Evolutionary conservation across 2,797 vertebrate species (phyloP).

Genomic region (Neostethus bicornis): DNA sequence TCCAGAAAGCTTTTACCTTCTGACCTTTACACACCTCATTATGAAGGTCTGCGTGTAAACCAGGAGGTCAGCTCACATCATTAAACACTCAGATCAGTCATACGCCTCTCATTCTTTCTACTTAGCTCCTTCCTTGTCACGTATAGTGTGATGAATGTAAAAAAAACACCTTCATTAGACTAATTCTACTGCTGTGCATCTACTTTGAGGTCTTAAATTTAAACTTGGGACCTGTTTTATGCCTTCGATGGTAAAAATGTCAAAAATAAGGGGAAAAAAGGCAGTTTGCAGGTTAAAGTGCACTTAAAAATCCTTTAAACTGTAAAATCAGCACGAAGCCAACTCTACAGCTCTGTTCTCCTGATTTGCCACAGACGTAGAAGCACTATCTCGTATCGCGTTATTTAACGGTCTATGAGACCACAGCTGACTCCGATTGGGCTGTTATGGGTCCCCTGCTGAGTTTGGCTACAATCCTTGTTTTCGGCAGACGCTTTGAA

Average conservation of each 20-base stretch:
- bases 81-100: conserved; percentile 52
- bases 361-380: conserved; percentile 43
- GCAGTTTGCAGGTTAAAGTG: conserved; percentile 11
- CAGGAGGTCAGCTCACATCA: conserved; percentile 52
- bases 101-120: conserved; percentile 22
- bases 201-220: background rate
- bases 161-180: background rate
- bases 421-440: conserved; percentile 70
- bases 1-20: conserved; percentile 59
- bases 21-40: conserved; percentile 74
- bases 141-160: background rate
- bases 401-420: conserved; percentile 68
- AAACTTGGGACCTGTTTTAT: background rate
- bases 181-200: background rate
- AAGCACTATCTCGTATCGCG: conserved; percentile 60
- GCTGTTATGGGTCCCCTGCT: conserved; percentile 62
- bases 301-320: conserved; percentile 53
- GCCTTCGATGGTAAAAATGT: conserved; percentile 3
- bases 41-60: conserved; percentile 53
- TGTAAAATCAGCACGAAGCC: conserved; percentile 62
- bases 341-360: conserved; percentile 54
- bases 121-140: background rate
- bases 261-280: conserved; percentile 1
- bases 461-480: conserved; percentile 53
- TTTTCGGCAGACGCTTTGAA: conserved; percentile 67